A percentile compares a stretch with the other conserved stretches of the same genome.
Evolutionary conservation across 2,113 vertebrate species (phyloP).

Genomic region (Balaenoptera acutorostrata): DNA sequence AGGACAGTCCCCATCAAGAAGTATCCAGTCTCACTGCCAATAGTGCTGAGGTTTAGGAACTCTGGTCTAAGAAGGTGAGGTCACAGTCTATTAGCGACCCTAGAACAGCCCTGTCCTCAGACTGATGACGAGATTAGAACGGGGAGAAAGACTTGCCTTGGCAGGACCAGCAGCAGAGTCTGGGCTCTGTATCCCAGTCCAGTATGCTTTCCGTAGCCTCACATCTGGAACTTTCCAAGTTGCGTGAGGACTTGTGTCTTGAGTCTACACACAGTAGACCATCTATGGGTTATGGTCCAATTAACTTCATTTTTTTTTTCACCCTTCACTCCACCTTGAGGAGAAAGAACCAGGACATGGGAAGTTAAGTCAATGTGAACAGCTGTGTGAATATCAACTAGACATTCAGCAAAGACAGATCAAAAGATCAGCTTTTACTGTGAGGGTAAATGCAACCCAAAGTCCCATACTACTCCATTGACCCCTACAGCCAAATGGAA

Average conservation of each 20-base stretch:
- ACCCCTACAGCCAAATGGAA: background rate
- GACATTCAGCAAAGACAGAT: background rate
- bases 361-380: background rate
- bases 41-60: background rate
- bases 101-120: background rate
- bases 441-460: background rate
- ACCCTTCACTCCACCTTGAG: background rate
- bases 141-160: background rate
- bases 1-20: accelerated
- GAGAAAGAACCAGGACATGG: background rate
- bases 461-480: background rate
- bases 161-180: background rate
- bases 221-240: too few species aligned
- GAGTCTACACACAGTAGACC: background rate
- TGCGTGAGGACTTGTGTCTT: accelerated
- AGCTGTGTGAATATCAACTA: background rate
- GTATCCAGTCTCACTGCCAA: accelerated
- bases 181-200: background rate
- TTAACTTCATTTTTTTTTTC: background rate
- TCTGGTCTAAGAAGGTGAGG: background rate
- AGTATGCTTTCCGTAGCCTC: too few species aligned
- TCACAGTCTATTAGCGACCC: background rate
- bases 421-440: background rate
- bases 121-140: background rate
- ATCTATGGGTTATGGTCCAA: too few species aligned